Evolutionary conservation across 2,888 invertebrate genomes (phyloP).

Genomic region (Cerceris ruficornis): DNA sequence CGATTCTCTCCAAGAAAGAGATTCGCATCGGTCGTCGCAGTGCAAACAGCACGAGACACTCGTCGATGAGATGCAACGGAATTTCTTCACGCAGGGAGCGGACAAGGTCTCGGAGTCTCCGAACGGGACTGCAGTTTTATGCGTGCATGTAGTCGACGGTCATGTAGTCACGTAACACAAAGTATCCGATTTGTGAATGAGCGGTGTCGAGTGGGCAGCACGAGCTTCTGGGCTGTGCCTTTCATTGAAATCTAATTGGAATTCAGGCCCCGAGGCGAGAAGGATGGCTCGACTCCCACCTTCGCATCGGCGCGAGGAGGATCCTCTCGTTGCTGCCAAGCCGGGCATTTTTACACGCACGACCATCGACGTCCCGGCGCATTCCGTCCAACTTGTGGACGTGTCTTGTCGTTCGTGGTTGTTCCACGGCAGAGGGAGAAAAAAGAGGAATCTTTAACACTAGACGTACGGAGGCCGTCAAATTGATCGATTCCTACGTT

Average conservation of each 20-base stretch:
- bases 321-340: conserved; percentile 64
- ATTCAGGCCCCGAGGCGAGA: conserved; percentile 68
- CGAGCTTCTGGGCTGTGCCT: conserved; percentile 69
- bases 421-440: not conserved
- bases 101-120: conserved; percentile 47
- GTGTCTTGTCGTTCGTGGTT: conserved; percentile 4
- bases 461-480: too few species aligned
- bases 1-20: conserved; percentile 35
- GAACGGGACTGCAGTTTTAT: conserved; percentile 39
- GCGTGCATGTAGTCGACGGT: conserved; percentile 24
- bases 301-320: conserved; percentile 34
- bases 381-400: conserved; percentile 48
- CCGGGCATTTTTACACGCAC: conserved; percentile 71
- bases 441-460: not conserved
- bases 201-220: conserved; percentile 64
- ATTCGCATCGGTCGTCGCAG: not conserved
- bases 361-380: conserved; percentile 43
- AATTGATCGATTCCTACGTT: too few species aligned
- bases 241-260: conserved; percentile 76
- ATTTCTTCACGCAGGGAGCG: conserved; percentile 45
- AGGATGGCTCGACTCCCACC: conserved; percentile 67
- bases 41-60: conserved; percentile 1
- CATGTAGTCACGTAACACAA: conserved; percentile 61
- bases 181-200: conserved; percentile 74
- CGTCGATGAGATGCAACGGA: conserved; percentile 26